A percentile compares a stretch with the other conserved stretches of the same genome.
phyloP scores from a whole-genome alignment of 30 jellyfish, hydroid and myxozoan genomes.

The Mastigias papua region DNA sequence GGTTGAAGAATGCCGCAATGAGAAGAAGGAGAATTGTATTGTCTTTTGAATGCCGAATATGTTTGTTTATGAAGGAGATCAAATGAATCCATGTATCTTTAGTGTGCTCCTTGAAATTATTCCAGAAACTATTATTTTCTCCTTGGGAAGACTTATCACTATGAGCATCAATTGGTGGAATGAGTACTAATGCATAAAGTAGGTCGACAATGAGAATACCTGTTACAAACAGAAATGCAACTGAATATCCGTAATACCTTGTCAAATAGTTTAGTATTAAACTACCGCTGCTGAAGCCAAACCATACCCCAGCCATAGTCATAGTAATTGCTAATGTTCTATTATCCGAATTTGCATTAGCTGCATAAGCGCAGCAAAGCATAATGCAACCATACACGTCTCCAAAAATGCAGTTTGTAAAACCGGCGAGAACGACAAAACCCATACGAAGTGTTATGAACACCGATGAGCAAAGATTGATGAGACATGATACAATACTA shows the following conservation, averaged over 20 bases:
- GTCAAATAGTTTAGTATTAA: slow-evolving; percentile 7
- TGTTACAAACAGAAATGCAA: slow-evolving; percentile 14
- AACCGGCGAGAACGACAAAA: slow-evolving; percentile 23
- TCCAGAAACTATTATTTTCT: neutral
- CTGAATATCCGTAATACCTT: slow-evolving; percentile 23
- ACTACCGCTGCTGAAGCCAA: slow-evolving; percentile 46
- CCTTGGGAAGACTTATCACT: neutral
- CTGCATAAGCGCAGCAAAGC: slow-evolving; percentile 47
- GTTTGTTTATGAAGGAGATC: neutral
- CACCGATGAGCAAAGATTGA: slow-evolving; percentile 18
- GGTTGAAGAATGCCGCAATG: slow-evolving; percentile 27
- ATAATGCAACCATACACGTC: slow-evolving; percentile 41
- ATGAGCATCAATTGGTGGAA: slow-evolving; percentile 27
- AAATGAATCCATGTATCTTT: slow-evolving; percentile 2
- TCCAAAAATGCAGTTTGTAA: slow-evolving; percentile 18
- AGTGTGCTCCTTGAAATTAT: neutral
- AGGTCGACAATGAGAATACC: slow-evolving; percentile 14
- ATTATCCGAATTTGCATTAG: slow-evolving; percentile 7
- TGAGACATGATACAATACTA: slow-evolving; percentile 15
- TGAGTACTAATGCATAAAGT: slow-evolving; percentile 11
- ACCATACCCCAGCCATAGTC: slow-evolving; percentile 4
- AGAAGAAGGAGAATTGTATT: slow-evolving; percentile 6
- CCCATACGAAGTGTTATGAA: slow-evolving; percentile 1
- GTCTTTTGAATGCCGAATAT: neutral
- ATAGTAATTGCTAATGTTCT: slow-evolving; percentile 46